Conservation (phyloP, 2,797 vertebrate species). For the Sciaenops ocellatus region DNA sequence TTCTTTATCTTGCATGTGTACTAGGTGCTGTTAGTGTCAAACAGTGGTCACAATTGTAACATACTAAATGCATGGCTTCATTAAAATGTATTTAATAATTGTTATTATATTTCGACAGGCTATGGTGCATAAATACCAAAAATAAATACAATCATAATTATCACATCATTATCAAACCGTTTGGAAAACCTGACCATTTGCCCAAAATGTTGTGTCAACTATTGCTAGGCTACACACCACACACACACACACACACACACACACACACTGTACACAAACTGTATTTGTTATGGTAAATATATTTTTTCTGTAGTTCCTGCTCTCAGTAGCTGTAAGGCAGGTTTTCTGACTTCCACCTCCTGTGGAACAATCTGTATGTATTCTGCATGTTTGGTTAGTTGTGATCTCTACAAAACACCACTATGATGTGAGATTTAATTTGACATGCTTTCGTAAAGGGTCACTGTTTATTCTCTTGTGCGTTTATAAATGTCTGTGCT, state of each 20-base stretch:
- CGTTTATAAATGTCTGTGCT: constrained; percentile 69
- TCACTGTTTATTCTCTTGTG: constrained; percentile 62
- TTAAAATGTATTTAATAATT: background rate
- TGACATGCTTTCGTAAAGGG: constrained; percentile 62
- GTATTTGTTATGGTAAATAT: constrained; percentile 47
- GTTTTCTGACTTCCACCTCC: constrained; percentile 67
- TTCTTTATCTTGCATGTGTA: background rate
- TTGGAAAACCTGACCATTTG: constrained; percentile 12
- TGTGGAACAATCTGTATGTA: constrained; percentile 42
- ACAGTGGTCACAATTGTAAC: background rate
- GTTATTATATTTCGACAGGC: background rate
- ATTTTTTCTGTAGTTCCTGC: constrained; percentile 52
- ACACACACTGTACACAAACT: constrained; percentile 21
- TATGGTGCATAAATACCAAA: background rate
- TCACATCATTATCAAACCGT: constrained; percentile 16
- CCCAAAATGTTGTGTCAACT: constrained; percentile 13
- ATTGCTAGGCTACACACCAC: constrained; percentile 14
- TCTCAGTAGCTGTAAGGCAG: constrained; percentile 60
- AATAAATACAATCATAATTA: constrained; percentile 3
- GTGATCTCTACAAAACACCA: constrained; percentile 67
- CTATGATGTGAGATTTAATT: constrained; percentile 73
- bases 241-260: constrained; percentile 22
- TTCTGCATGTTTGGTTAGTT: constrained; percentile 61
- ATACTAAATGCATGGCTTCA: constrained; percentile 8
- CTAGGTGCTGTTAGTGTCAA: background rate